These are phyloP conservation scores for Aldabrachelys gigantea DNA, from an alignment of 2,113 vertebrate genomes.

Conservation along the genomic window DNA sequence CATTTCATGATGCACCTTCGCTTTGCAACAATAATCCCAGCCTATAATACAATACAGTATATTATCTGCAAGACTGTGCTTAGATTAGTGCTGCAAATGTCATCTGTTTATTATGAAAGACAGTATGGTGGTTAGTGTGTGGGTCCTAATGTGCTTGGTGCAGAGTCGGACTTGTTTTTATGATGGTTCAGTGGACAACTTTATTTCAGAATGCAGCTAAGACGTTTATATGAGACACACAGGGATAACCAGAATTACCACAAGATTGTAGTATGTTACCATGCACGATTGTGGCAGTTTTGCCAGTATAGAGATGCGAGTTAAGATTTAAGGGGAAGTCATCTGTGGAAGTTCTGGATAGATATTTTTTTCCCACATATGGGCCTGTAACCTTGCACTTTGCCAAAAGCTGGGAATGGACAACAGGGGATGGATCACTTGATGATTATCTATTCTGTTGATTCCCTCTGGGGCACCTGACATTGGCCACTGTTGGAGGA, in stretches of 20 bases:
- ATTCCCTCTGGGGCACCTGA: too few species aligned
- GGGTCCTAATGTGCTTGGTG: neutral
- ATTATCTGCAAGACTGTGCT: accelerated
- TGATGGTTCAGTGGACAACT: neutral
- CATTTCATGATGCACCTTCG: neutral
- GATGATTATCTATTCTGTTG: too few species aligned
- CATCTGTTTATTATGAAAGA: neutral
- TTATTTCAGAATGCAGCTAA: neutral
- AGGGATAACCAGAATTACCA: neutral
- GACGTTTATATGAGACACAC: neutral
- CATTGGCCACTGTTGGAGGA: too few species aligned
- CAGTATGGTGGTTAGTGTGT: neutral
- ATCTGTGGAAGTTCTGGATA: neutral
- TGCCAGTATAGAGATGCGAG: neutral
- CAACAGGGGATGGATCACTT: too few species aligned
- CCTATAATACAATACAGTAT: neutral
- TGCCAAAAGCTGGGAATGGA: too few species aligned
- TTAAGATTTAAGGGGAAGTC: neutral
- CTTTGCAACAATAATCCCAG: neutral
- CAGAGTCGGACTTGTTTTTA: neutral
- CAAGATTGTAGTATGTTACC: neutral
- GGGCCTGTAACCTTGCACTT: neutral
- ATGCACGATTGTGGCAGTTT: neutral
- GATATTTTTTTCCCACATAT: neutral
- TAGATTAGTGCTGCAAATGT: neutral